A percentile compares a stretch with the other conserved stretches of the same genome.
Conservation (phyloP, 1,140 invertebrate genomes). For the Drosophila setifemur region DNA sequence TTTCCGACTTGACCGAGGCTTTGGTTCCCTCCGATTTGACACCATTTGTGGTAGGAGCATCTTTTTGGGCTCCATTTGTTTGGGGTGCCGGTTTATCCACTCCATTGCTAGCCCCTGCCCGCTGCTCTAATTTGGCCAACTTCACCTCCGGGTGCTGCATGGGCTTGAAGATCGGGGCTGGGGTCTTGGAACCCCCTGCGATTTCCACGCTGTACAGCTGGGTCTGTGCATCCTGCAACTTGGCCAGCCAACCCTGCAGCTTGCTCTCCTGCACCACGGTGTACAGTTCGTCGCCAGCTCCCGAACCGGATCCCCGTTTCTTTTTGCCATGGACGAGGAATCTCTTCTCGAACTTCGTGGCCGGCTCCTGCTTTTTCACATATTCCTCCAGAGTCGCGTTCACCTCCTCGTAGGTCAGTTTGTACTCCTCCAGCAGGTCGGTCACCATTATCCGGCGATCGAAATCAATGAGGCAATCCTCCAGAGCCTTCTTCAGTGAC, state of each 20-base stretch:
- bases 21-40: constrained; percentile 14
- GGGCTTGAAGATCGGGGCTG: constrained; percentile 64
- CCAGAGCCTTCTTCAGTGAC: constrained; percentile 63
- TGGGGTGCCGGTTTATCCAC: not conserved
- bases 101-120: constrained; percentile 2
- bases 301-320: not conserved
- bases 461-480: constrained; percentile 72
- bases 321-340: constrained; percentile 62
- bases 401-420: constrained; percentile 68
- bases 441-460: constrained; percentile 70
- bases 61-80: constrained; percentile 28
- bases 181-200: constrained; percentile 63
- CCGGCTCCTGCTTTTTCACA: constrained; percentile 46
- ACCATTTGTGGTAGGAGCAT: constrained; percentile 1
- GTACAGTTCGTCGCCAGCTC: constrained; percentile 43
- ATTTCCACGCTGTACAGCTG: constrained; percentile 71
- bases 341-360: constrained; percentile 55
- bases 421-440: constrained; percentile 71
- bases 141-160: constrained; percentile 58
- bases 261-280: constrained; percentile 67
- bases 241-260: constrained; percentile 61
- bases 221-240: constrained; percentile 61
- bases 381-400: constrained; percentile 52
- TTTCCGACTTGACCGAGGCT: constrained; percentile 3
- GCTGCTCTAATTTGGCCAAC: constrained; percentile 33